These are phyloP conservation scores for Idaea straminata DNA, from an alignment of 2,888 invertebrate genomes.

Conservation along the genomic window DNA sequence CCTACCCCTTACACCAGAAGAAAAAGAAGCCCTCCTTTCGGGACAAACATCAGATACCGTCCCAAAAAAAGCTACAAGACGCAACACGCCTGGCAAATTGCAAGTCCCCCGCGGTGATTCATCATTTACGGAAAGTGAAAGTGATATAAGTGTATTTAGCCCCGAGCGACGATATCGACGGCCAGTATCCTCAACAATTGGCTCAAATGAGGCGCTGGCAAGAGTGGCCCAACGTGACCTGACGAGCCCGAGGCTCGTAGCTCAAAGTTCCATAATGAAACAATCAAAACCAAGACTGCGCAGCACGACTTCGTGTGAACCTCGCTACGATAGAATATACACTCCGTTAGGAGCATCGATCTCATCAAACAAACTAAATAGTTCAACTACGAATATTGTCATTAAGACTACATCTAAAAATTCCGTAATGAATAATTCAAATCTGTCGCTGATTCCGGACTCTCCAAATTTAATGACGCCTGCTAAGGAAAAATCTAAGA, in stretches of 20 bases:
- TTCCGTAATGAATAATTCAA: slow-evolving; percentile 62
- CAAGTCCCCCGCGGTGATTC: slow-evolving; percentile 60
- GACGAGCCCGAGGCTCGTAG: slow-evolving; percentile 64
- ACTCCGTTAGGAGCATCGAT: slow-evolving; percentile 64
- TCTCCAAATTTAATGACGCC: slow-evolving; percentile 69
- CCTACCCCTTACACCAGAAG: slow-evolving; percentile 74
- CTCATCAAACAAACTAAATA: slow-evolving; percentile 65
- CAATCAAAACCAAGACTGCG: slow-evolving; percentile 64
- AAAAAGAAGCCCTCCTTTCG: slow-evolving; percentile 69
- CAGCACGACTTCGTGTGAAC: slow-evolving; percentile 70
- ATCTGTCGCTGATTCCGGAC: slow-evolving; percentile 71
- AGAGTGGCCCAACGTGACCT: slow-evolving; percentile 65
- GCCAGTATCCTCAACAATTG: slow-evolving; percentile 67
- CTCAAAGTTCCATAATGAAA: slow-evolving; percentile 56
- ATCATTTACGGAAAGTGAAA: slow-evolving; percentile 72
- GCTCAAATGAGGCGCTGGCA: slow-evolving; percentile 68
- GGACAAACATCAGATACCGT: slow-evolving; percentile 50
- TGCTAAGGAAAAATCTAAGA: slow-evolving; percentile 80
- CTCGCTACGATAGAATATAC: slow-evolving; percentile 71
- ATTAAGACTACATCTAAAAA: slow-evolving; percentile 54
- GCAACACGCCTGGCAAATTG: slow-evolving; percentile 51
- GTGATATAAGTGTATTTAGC: slow-evolving; percentile 65
- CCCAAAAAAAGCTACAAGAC: slow-evolving; percentile 54
- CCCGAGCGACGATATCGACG: slow-evolving; percentile 63
- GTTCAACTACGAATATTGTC: slow-evolving; percentile 58